Conservation (phyloP, 2,113 vertebrate species). For the Gambusia affinis region DNA sequence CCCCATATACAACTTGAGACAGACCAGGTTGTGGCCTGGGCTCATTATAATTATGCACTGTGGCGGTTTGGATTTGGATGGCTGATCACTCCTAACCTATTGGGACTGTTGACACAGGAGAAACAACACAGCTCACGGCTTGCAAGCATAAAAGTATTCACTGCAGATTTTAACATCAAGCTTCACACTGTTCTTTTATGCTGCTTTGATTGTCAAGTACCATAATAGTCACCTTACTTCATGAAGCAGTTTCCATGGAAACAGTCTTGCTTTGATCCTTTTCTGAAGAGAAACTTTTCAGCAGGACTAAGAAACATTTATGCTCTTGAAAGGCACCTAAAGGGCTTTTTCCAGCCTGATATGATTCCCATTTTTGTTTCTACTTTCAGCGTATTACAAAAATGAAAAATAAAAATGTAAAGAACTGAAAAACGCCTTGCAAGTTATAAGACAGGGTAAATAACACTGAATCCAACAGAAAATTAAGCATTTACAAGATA, state of each 20-base stretch:
- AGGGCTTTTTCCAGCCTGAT: too few species aligned
- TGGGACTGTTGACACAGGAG: conserved; percentile 25
- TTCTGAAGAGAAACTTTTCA: conserved; percentile 2
- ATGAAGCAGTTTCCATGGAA: conserved; percentile 30
- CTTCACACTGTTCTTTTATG: conserved; percentile 3
- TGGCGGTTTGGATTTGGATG: too few species aligned
- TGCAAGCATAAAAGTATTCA: conserved; percentile 17
- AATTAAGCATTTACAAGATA: too few species aligned
- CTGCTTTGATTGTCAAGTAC: conserved; percentile 4
- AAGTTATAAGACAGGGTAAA: too few species aligned
- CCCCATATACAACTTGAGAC: too few species aligned
- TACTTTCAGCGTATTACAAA: too few species aligned
- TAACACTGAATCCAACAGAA: too few species aligned
- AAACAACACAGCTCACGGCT: conserved; percentile 2
- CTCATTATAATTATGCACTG: too few species aligned
- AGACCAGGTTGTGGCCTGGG: too few species aligned
- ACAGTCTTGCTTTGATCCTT: conserved; percentile 5
- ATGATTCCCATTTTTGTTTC: too few species aligned
- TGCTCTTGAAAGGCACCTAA: background rate
- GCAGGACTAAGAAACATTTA: background rate
- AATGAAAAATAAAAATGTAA: too few species aligned
- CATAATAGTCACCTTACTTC: conserved; percentile 17
- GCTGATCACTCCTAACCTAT: background rate
- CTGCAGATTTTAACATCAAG: background rate
- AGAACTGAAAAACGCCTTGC: too few species aligned